Conservation (phyloP, 2,888 invertebrate species). For the Pantelozetes paolii region DNA sequence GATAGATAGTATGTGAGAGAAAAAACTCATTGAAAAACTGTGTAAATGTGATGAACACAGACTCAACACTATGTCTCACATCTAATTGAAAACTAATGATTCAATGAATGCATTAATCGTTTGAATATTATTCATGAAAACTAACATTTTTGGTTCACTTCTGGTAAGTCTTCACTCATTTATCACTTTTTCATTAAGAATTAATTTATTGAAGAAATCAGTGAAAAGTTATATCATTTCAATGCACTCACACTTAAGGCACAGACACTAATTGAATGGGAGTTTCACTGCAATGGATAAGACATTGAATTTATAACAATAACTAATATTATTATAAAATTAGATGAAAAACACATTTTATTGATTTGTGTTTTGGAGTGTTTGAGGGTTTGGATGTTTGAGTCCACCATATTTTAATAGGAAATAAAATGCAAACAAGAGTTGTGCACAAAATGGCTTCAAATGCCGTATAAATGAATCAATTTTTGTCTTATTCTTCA, state of each 20-base stretch:
- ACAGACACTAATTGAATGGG: slow-evolving; percentile 2
- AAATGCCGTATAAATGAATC: too few relatives aligned
- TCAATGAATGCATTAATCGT: background rate
- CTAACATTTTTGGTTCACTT: background rate
- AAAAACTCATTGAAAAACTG: slow-evolving; percentile 18
- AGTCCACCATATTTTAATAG: slow-evolving; percentile 30
- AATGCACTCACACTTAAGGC: slow-evolving; percentile 21
- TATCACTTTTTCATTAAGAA: background rate
- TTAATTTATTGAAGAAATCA: background rate
- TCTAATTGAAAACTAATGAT: background rate
- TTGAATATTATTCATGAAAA: background rate
- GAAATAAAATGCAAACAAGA: background rate
- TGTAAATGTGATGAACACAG: slow-evolving; percentile 8
- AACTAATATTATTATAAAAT: too few relatives aligned
- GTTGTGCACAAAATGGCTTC: slow-evolving; percentile 13
- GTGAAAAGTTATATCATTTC: too few relatives aligned
- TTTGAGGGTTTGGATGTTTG: too few relatives aligned
- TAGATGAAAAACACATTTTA: background rate
- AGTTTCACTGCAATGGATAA: too few relatives aligned
- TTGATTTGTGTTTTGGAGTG: slow-evolving; percentile 30
- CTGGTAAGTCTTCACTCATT: background rate
- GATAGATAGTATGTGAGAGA: slow-evolving; percentile 2
- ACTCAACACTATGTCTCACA: background rate
- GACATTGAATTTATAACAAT: too few relatives aligned
- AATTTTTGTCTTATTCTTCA: background rate